phyloP scores from a whole-genome alignment of 2,797 vertebrate genomes.

The Micrastur ruficollis region DNA sequence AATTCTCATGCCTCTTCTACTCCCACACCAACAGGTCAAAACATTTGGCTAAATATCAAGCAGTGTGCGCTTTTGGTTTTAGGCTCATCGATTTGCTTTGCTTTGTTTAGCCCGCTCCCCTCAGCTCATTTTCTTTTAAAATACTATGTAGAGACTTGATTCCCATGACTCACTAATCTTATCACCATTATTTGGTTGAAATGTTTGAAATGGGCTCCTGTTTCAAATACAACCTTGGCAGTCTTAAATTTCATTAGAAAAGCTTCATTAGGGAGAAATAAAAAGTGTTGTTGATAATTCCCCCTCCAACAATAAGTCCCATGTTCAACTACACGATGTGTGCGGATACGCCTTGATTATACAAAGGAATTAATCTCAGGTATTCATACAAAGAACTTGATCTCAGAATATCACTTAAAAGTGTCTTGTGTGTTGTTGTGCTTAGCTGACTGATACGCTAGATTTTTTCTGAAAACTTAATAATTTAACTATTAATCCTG shows the following conservation, averaged over 20 bases:
- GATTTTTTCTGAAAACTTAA: background rate
- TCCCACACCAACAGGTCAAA: background rate
- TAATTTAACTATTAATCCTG: background rate
- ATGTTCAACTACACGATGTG: background rate
- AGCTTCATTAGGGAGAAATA: conserved; percentile 66
- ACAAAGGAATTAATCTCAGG: background rate
- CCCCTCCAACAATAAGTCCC: background rate
- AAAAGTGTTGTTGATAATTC: conserved; percentile 46
- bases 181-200: conserved; percentile 59
- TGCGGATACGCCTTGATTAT: background rate
- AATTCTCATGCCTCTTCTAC: background rate
- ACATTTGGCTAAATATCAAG: background rate
- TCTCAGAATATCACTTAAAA: background rate
- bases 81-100: conserved; percentile 21
- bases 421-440: background rate
- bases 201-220: background rate
- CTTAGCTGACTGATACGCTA: background rate
- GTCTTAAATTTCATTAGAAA: conserved; percentile 48
- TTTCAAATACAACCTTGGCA: conserved; percentile 38
- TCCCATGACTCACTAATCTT: conserved; percentile 49
- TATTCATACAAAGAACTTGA: background rate
- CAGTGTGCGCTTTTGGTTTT: background rate
- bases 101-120: background rate
- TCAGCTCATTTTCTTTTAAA: conserved; percentile 35
- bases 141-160: background rate